Evolutionary conservation across 2,888 invertebrate genomes (phyloP).

Genomic region (Chironomus tentans): DNA sequence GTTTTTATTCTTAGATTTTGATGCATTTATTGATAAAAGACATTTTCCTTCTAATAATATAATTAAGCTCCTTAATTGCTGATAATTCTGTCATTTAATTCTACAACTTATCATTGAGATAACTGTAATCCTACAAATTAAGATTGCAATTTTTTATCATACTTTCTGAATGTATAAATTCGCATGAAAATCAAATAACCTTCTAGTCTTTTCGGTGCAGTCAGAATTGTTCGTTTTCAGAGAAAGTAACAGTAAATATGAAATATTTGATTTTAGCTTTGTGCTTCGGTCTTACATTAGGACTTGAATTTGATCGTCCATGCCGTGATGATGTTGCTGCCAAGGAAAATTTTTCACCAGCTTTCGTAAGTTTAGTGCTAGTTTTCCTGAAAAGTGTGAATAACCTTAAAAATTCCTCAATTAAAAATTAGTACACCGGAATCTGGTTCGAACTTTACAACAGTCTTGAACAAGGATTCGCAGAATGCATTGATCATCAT

Average conservation of each 20-base stretch:
- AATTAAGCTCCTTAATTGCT: too few relatives aligned
- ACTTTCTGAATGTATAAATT: too few relatives aligned
- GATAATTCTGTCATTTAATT: too few relatives aligned
- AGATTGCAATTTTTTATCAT: too few relatives aligned
- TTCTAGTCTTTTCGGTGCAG: background rate
- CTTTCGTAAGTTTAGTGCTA: background rate
- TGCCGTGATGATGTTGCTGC: background rate
- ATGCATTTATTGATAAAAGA: too few relatives aligned
- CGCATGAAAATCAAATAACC: background rate
- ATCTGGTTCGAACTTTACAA: background rate
- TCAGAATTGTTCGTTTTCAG: too few relatives aligned
- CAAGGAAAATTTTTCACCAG: background rate
- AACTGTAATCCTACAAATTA: too few relatives aligned
- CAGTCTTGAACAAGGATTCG: background rate
- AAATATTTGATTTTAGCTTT: background rate
- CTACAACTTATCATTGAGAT: too few relatives aligned
- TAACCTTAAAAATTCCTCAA: background rate
- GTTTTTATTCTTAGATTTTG: too few relatives aligned
- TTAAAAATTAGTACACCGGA: background rate
- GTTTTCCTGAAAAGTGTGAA: background rate
- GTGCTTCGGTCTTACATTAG: background rate
- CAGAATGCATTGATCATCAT: background rate
- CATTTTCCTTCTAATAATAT: too few relatives aligned
- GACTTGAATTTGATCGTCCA: conserved; percentile 1
- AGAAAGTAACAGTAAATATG: too few relatives aligned